Evolutionary conservation across 1,140 invertebrate genomes (phyloP), one percentile per base, ranked within the genome.

Genomic region (Luehdorfia chinensis): DNA sequence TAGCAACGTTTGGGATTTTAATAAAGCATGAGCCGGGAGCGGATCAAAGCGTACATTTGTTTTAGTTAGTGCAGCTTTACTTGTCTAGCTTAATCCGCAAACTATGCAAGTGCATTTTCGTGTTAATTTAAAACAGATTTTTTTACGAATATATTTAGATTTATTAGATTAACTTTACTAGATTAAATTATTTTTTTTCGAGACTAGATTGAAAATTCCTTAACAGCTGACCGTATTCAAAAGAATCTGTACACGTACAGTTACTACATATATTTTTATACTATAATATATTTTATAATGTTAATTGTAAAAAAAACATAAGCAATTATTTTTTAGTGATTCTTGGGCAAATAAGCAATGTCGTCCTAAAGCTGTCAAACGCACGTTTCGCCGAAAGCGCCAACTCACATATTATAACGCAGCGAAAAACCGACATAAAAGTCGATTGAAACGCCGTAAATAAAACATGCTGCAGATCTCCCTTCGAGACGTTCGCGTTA

Each of bases 381-480:
- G 67, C 74, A 79, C 64, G 59, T 49, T 63, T 65, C 65, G 50
- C 63, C 50, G 32, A 50, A 47, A 59, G 37, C 33, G 71, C 64
- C 66, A 68, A 70, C 52, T 70, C 68, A 70, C 50, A 41, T 21
- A 45, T 51, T 59, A 50, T 55, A 28, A n/a, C 49, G 39, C 63
- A 53, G 58, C 62, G 66, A 65, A 78, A 81, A 78, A 72, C 59
- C 64, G 66, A 72, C 55, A 68, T 69, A 72, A 73, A 65, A 66
- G 63, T 56, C 71, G 67, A 86, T 86, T 75, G 78, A 75, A 84
- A 75, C 43, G 66, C 78, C 78, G 79, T 86, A 84, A 86, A 86
- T 86, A 86, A 86, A 86, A 86, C 79, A 86, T 84, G 83, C 68
- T 69, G 73, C 73, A 39, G 56, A 66, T 66, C 75, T 67, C 70